These are phyloP conservation scores for Pristionchus entomophagus DNA, from an alignment of 2,888 invertebrate species.

Conservation along the genomic window DNA sequence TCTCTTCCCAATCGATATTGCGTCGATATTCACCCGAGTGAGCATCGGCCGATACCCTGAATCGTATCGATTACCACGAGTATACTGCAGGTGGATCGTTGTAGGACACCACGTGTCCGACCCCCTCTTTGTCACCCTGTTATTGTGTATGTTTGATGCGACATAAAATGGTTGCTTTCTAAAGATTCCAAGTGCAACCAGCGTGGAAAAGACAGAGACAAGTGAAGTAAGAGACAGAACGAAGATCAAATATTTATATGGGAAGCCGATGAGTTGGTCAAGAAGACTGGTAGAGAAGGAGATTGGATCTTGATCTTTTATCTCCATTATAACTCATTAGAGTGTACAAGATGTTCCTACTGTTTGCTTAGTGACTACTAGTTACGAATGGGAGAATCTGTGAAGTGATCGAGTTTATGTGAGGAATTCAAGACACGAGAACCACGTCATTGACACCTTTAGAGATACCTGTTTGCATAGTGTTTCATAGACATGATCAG, in stretches of 20 bases:
- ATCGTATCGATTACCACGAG: slow-evolving; percentile 30
- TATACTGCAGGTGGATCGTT: neutral
- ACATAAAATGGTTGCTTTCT: slow-evolving; percentile 38
- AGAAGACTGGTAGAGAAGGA: neutral
- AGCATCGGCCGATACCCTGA: slow-evolving; percentile 24
- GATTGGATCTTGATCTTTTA: neutral
- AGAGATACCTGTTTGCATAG: no score
- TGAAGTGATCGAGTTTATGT: no score
- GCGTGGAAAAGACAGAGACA: neutral
- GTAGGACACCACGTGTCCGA: slow-evolving; percentile 37
- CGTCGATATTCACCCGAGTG: slow-evolving; percentile 24
- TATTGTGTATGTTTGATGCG: slow-evolving; percentile 3
- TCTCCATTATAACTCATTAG: neutral
- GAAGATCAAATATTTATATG: neutral
- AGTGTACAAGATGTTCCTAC: neutral
- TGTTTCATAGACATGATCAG: no score
- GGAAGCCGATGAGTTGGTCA: neutral
- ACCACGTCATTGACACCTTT: no score
- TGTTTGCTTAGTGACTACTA: neutral
- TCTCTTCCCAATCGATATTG: neutral
- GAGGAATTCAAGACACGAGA: no score
- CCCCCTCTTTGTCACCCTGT: neutral
- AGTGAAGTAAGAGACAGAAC: neutral
- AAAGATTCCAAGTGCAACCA: neutral
- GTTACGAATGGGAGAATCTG: neutral